Conservation (phyloP, 2,888 invertebrate species). For the Eupithecia subfuscata region DNA sequence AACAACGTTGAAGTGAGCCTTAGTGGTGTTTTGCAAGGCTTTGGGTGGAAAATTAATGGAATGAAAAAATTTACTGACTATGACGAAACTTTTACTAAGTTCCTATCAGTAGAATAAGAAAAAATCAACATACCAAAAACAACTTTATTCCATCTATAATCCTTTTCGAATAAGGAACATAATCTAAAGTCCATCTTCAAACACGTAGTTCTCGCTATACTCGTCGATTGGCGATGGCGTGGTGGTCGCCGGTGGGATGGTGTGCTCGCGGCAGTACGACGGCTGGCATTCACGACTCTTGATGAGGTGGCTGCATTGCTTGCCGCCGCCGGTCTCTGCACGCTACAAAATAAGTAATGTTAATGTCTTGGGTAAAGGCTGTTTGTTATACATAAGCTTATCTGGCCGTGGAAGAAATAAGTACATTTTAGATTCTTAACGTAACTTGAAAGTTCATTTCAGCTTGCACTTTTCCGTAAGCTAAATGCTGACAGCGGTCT, state of each 20-base stretch:
- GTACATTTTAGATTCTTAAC: no score
- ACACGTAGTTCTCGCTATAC: constrained; percentile 28
- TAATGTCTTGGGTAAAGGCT: no score
- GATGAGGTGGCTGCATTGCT: constrained; percentile 64
- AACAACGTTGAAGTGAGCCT: no score
- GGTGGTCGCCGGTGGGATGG: constrained; percentile 39
- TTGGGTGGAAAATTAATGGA: no score
- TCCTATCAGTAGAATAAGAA: constrained; percentile 14
- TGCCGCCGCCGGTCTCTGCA: constrained; percentile 41
- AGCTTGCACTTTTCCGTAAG: no score
- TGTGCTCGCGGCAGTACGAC: constrained; percentile 56
- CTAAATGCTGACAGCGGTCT: no score
- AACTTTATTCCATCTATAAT: neutral
- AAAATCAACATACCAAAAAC: neutral
- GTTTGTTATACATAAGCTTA: no score
- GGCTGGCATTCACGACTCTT: constrained; percentile 70
- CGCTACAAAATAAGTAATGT: constrained; percentile 10
- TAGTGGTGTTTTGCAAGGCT: no score
- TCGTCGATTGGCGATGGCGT: constrained; percentile 29
- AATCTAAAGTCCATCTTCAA: constrained; percentile 20
- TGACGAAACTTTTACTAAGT: no score
- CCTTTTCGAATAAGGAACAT: neutral
- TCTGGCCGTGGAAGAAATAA: no score
- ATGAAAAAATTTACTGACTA: no score
- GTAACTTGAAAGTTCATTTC: no score